Evolutionary conservation across 1,140 invertebrate genomes (phyloP), one percentile per base, ranked within the genome.

Genomic region (Aporrectodea caliginosa): DNA sequence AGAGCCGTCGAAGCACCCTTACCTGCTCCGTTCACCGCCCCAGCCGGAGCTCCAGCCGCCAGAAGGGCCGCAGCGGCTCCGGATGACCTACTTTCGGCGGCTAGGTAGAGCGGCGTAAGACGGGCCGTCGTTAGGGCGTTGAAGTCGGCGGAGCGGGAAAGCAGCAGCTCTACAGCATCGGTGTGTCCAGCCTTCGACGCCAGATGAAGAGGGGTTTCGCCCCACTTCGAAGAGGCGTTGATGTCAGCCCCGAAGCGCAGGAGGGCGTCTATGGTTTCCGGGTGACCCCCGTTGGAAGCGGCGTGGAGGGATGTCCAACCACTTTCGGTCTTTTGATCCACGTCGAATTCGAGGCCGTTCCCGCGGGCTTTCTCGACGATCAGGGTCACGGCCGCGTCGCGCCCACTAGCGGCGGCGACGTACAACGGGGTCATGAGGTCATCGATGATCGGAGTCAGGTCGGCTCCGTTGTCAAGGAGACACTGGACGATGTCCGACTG

Each of bases 1-100:
- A 99, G 90, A 0, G 98, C 96, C 1, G 98, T 99, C 6, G 6
- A 12, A 22, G 43, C 22, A 6, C 43, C 43, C 43, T 22, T 6
- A 22, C 22, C 43, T 6, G 43, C 6, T 22, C 43, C 43, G 43
- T 58, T 58, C 22, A 58, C 43, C 43, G 43, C 43, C 6, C 33
- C 34, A 1, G 73, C 1, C 2, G 31, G 16, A 1, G 73, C 73
- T 22, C 73, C 73, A n/a, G 73, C 73, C 30, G 30, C 30, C 30
- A 74, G 73, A 1, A 74, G 73, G 34, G 34, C 34, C 34, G 22
- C 73, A 2, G 33, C 73, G 1, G 34, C 73, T 22, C 33, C 73
- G n/a, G 32, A n/a, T 2, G 27, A 22, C 16, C 73, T 16, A 2
- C 22, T 30, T 22, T 74, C 31, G 1, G 34, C 73, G 1, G 73